Conservation (phyloP, 2,888 invertebrate species). For the Spodoptera exigua region DNA sequence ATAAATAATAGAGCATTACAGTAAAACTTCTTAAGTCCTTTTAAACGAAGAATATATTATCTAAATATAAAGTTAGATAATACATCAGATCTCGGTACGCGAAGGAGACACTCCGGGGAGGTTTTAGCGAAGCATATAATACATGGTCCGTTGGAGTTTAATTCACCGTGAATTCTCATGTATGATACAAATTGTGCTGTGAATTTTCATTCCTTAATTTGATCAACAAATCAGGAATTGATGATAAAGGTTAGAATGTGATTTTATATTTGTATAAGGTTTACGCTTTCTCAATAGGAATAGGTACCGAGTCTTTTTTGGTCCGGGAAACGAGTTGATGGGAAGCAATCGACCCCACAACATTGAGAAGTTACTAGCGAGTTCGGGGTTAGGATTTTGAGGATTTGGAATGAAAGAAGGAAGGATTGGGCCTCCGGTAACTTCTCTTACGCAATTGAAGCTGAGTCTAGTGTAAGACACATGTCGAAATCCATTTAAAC, state of each 20-base stretch:
- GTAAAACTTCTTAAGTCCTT: neutral
- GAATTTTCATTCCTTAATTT: conserved; percentile 53
- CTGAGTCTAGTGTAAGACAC: no score
- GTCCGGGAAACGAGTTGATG: no score
- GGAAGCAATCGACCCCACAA: no score
- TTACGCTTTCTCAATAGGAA: neutral
- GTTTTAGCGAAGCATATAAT: conserved; percentile 41
- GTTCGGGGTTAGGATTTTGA: no score
- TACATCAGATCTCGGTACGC: conserved; percentile 26
- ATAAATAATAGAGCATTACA: neutral
- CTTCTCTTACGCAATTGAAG: no score
- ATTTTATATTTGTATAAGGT: conserved; percentile 1
- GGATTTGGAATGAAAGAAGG: no score
- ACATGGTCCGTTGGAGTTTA: conserved; percentile 39
- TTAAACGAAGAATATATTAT: conserved; percentile 10
- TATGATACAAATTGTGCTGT: conserved; percentile 65
- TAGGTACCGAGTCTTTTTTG: no score
- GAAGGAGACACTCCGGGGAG: conserved; percentile 33
- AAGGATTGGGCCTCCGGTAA: no score
- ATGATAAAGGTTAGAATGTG: neutral
- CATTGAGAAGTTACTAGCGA: no score
- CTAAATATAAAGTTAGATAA: conserved; percentile 37
- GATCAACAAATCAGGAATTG: conserved; percentile 9
- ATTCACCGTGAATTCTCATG: conserved; percentile 57
- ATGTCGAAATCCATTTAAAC: no score